phyloP scores from a whole-genome alignment of 2,113 vertebrate species.

The Mirza zaza region DNA sequence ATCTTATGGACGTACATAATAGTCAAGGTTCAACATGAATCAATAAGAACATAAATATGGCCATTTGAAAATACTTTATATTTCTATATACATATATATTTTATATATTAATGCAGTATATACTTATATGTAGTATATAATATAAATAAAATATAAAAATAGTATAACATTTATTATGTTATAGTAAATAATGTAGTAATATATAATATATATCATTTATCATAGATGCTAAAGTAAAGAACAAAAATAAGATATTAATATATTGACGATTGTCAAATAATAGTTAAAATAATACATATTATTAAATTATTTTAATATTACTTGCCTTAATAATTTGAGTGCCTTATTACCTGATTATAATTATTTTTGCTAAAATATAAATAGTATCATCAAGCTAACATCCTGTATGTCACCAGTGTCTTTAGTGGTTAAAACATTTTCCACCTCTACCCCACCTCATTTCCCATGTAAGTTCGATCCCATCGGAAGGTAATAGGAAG shows the following conservation, averaged over 20 bases:
- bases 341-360: background rate
- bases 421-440: background rate
- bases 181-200: too few species aligned
- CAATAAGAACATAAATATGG: background rate
- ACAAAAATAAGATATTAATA: background rate
- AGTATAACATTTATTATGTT: too few species aligned
- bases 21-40: background rate
- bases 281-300: background rate
- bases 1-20: background rate
- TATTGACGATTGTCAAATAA: background rate
- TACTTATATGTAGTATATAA: background rate
- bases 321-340: background rate
- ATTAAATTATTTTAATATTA: background rate
- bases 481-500: rapidly evolving
- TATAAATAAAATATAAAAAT: background rate
- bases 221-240: background rate
- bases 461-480: background rate
- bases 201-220: too few species aligned
- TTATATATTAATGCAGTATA: background rate
- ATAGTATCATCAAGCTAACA: background rate
- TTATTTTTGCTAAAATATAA: background rate
- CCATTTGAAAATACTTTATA: background rate
- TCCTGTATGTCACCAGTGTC: background rate
- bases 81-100: background rate
- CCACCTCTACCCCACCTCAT: too few species aligned